phyloP scores from a whole-genome alignment of 2,113 vertebrate species.

The Silurus glanis region DNA sequence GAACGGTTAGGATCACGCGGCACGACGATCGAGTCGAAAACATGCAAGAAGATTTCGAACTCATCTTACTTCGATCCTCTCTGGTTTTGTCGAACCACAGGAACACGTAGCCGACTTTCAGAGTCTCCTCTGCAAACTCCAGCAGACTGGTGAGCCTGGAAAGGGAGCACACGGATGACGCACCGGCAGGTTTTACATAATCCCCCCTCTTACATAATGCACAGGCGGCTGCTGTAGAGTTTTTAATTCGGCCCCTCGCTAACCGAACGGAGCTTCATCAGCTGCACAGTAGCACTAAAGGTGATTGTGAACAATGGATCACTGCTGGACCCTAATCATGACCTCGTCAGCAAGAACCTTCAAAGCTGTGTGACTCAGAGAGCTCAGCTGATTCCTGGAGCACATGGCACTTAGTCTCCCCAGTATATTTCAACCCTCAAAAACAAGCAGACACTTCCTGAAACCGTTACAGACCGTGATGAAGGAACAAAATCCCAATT shows the following conservation, averaged over 20 bases:
- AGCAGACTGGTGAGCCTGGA: constrained; percentile 89
- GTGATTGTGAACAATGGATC: background rate
- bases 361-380: background rate
- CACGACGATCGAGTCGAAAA: constrained; percentile 40
- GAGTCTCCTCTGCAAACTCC: constrained; percentile 94
- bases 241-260: constrained; percentile 32
- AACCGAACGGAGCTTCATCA: constrained; percentile 2
- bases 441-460: background rate
- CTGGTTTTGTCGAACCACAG: constrained; percentile 95
- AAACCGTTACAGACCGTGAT: background rate
- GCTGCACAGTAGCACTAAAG: constrained; percentile 1
- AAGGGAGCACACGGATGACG: constrained; percentile 45
- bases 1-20: background rate
- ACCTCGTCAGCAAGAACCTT: background rate
- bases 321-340: background rate
- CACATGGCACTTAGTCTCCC: no score
- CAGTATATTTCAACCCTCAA: background rate
- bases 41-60: background rate
- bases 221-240: constrained; percentile 51
- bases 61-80: constrained; percentile 88
- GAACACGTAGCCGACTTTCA: constrained; percentile 92
- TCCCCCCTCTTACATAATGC: constrained; percentile 62
- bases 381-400: no score
- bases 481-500: background rate
- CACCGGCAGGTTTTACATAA: constrained; percentile 62